These are phyloP conservation scores for Drosophila hawaiiensis DNA, from an alignment of 2,888 invertebrate species.

Conservation along the genomic window DNA sequence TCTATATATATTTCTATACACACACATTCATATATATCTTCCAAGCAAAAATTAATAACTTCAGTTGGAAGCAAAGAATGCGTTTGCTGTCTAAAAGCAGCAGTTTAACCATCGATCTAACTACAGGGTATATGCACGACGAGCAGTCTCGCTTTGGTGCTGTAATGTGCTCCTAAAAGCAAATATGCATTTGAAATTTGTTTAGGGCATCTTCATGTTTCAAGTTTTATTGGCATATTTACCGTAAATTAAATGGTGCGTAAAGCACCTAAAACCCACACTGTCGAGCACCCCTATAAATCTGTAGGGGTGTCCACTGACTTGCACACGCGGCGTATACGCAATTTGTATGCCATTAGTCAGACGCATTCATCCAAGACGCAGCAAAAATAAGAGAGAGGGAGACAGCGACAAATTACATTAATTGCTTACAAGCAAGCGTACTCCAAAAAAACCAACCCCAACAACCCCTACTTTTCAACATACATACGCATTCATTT, in stretches of 20 bases:
- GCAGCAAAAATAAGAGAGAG: slow-evolving; percentile 7
- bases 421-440: slow-evolving; percentile 70
- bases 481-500: slow-evolving; percentile 49
- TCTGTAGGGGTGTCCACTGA: slow-evolving; percentile 26
- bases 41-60: not conserved
- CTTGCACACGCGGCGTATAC: slow-evolving; percentile 64
- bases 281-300: slow-evolving; percentile 24
- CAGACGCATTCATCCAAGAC: slow-evolving; percentile 26
- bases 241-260: slow-evolving; percentile 77
- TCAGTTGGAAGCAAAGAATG: not conserved
- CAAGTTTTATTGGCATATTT: slow-evolving; percentile 79
- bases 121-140: slow-evolving; percentile 14
- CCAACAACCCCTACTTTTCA: not conserved
- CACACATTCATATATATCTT: not conserved
- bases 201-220: slow-evolving; percentile 63
- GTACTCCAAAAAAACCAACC: slow-evolving; percentile 25
- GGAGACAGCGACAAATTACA: slow-evolving; percentile 56
- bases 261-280: slow-evolving; percentile 44
- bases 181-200: slow-evolving; percentile 67
- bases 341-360: slow-evolving; percentile 67
- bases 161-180: slow-evolving; percentile 34
- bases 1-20: not conserved
- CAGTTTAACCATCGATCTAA: not conserved
- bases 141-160: not conserved
- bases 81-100: not conserved